Conservation (phyloP, 2,797 vertebrate genomes). For the Delichon dasypus region DNA sequence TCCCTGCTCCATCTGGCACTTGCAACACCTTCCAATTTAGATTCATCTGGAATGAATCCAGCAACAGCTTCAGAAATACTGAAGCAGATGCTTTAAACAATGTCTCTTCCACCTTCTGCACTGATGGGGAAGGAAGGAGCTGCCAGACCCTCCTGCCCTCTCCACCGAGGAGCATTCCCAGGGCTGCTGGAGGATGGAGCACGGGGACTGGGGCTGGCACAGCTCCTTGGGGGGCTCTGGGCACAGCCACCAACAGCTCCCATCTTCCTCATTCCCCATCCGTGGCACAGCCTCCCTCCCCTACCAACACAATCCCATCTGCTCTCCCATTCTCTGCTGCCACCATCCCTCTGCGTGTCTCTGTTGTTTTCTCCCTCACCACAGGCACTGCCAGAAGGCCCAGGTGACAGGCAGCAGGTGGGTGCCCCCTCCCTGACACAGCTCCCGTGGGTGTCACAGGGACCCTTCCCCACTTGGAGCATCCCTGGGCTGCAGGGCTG, state of each 20-base stretch:
- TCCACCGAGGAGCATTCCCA: not conserved
- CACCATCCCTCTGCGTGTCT: not conserved
- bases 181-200: not conserved
- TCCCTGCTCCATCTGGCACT: constrained; percentile 61
- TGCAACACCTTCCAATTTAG: constrained; percentile 56
- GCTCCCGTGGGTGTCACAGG: rapidly evolving
- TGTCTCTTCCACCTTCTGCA: constrained; percentile 35
- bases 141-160: not conserved
- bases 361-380: not conserved
- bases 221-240: not conserved
- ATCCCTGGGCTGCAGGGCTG: rapidly evolving
- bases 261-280: not conserved
- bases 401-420: not conserved
- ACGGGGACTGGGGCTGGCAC: rapidly evolving
- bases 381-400: not conserved
- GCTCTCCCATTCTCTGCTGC: not conserved
- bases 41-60: constrained; percentile 44
- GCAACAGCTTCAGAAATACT: constrained; percentile 64
- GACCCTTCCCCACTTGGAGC: not conserved
- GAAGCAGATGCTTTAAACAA: constrained; percentile 64
- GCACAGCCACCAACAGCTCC: not conserved
- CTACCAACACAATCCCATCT: not conserved
- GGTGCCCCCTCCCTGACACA: not conserved
- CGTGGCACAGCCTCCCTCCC: not conserved
- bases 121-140: not conserved